These are phyloP conservation scores for Diplolepis rosae DNA, from an alignment of 2,888 invertebrate genomes.

Conservation along the genomic window DNA sequence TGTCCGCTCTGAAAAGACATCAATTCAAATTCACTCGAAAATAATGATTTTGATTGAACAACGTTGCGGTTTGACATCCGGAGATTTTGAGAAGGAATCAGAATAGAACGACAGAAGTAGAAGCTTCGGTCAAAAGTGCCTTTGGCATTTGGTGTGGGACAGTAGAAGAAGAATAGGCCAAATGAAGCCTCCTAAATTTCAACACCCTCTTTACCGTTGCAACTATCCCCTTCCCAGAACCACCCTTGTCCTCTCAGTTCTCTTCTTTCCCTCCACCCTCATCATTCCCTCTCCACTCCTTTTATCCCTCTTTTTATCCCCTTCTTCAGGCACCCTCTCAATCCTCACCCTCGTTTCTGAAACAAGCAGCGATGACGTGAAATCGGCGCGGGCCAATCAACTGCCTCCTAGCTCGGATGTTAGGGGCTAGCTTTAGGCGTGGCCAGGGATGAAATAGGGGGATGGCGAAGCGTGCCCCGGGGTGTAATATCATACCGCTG, in stretches of 20 bases:
- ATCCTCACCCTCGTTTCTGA: slow-evolving; percentile 43
- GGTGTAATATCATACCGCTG: slow-evolving; percentile 73
- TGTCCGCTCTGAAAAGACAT: slow-evolving; percentile 12
- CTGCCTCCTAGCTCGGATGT: slow-evolving; percentile 62
- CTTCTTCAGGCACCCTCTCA: slow-evolving; percentile 36
- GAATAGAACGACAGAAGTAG: slow-evolving; percentile 34
- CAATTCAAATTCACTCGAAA: slow-evolving; percentile 13
- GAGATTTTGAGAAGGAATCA: slow-evolving; percentile 15
- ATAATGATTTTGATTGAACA: slow-evolving; percentile 26
- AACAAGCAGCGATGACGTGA: slow-evolving; percentile 64
- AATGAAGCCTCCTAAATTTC: slow-evolving; percentile 72
- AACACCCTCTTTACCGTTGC: slow-evolving; percentile 60
- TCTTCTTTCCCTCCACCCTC: slow-evolving; percentile 24
- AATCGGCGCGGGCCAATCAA: slow-evolving; percentile 72
- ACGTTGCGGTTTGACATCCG: slow-evolving; percentile 4
- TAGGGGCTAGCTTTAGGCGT: slow-evolving; percentile 67
- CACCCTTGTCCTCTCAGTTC: slow-evolving; percentile 47
- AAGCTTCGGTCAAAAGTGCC: slow-evolving; percentile 54
- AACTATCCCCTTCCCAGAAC: neutral
- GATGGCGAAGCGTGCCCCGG: slow-evolving; percentile 66
- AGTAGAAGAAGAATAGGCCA: slow-evolving; percentile 66
- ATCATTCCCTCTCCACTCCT: slow-evolving; percentile 17
- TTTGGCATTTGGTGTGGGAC: slow-evolving; percentile 49
- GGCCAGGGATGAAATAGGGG: slow-evolving; percentile 55
- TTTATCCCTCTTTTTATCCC: slow-evolving; percentile 24